A percentile compares a stretch with the other conserved stretches of the same genome.
phyloP scores from a whole-genome alignment of 2,113 vertebrate genomes.

The Dromaius novaehollandiae region DNA sequence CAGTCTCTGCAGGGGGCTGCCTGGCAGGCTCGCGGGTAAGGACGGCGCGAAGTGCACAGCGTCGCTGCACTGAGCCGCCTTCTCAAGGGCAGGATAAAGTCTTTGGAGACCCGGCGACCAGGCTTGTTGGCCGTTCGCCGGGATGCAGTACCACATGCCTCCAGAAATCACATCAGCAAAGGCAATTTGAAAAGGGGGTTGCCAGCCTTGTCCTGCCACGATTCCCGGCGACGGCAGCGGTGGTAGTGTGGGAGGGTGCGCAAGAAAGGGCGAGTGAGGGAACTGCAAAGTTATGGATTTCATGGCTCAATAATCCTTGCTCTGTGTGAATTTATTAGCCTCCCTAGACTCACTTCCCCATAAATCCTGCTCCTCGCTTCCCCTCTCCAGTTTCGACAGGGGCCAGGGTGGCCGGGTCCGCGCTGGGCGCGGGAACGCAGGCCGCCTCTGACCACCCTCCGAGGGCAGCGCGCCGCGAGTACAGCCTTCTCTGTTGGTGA shows the following conservation, averaged over 20 bases:
- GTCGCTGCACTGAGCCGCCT: background rate
- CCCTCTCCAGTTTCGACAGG: background rate
- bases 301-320: background rate
- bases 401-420: background rate
- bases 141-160: accelerated
- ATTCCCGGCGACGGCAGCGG: background rate
- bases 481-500: background rate
- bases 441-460: background rate
- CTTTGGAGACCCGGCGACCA: accelerated
- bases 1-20: background rate
- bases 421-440: background rate
- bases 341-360: background rate
- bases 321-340: background rate
- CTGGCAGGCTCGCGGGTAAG: background rate
- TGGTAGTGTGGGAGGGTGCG: background rate
- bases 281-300: background rate
- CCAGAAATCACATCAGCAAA: background rate
- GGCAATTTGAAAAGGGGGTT: background rate
- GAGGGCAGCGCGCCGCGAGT: background rate
- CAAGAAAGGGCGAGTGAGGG: accelerated
- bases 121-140: background rate
- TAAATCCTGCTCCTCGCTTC: background rate
- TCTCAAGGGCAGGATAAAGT: background rate
- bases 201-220: accelerated
- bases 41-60: background rate